Evolutionary conservation across 2,888 invertebrate species (phyloP).

Genomic region (Acanthoscelides obtectus): DNA sequence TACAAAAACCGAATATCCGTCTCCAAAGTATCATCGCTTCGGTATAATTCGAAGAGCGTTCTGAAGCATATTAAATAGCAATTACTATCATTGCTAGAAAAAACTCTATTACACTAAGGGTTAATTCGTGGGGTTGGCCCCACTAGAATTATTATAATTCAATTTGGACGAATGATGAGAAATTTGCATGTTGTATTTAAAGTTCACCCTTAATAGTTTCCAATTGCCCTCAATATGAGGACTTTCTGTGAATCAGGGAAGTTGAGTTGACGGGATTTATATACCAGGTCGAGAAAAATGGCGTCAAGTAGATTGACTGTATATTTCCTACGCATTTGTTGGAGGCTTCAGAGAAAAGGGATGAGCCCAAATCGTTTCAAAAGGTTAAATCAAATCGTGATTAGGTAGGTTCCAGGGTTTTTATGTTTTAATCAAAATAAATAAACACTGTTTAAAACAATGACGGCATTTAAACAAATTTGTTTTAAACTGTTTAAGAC

Average conservation of each 20-base stretch:
- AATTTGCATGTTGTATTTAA: conserved; percentile 2
- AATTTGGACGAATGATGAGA: conserved; percentile 2
- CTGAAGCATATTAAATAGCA: conserved; percentile 1
- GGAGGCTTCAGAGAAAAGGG: too few species aligned
- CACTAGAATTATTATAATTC: conserved; percentile 2
- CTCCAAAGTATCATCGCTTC: background rate
- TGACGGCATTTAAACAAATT: too few species aligned
- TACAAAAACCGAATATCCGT: background rate
- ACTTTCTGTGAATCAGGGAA: background rate
- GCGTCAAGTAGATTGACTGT: too few species aligned
- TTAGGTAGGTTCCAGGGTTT: too few species aligned
- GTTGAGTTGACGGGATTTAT: background rate
- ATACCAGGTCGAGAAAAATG: background rate
- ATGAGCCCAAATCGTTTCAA: too few species aligned
- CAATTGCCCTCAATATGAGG: background rate
- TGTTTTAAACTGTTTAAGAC: too few species aligned
- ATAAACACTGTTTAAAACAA: too few species aligned
- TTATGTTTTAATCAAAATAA: too few species aligned
- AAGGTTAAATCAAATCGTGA: too few species aligned
- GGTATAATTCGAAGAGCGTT: background rate
- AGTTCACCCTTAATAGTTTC: background rate
- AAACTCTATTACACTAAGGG: conserved; percentile 1
- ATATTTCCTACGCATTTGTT: too few species aligned
- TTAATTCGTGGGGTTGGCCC: conserved; percentile 1
- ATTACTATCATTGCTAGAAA: conserved; percentile 3